phyloP scores from a whole-genome alignment of 2,113 vertebrate species.

The Stigmatopora nigra region DNA sequence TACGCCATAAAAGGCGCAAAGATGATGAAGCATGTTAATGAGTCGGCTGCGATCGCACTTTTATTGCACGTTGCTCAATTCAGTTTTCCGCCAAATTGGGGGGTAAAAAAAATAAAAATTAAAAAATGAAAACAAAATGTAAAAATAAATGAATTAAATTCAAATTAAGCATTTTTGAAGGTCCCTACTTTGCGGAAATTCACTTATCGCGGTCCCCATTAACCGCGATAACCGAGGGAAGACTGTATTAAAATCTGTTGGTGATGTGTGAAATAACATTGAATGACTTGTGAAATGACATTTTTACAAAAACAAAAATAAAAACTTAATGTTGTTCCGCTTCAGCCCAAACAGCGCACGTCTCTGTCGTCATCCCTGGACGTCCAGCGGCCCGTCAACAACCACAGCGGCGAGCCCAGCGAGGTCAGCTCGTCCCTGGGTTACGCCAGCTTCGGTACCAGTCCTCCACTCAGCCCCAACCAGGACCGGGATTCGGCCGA shows the following conservation, averaged over 20 bases:
- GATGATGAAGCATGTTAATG: constrained; percentile 54
- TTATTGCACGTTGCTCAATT: constrained; percentile 1
- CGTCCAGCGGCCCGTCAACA: constrained; percentile 81
- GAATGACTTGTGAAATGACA: too few relatives aligned
- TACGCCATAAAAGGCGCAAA: not conserved
- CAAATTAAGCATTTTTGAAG: too few relatives aligned
- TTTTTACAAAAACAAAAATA: too few relatives aligned
- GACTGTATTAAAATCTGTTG: too few relatives aligned
- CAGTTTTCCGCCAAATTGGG: too few relatives aligned
- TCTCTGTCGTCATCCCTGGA: constrained; percentile 92
- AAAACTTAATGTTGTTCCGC: constrained; percentile 21
- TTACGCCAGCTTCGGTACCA: constrained; percentile 82
- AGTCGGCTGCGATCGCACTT: constrained; percentile 27
- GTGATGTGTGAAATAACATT: too few relatives aligned
- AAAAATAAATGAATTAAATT: too few relatives aligned
- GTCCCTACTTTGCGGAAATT: too few relatives aligned
- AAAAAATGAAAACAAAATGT: too few relatives aligned
- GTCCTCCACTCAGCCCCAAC: constrained; percentile 80
- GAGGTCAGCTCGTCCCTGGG: constrained; percentile 87
- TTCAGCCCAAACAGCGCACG: constrained; percentile 90
- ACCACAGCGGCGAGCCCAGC: constrained; percentile 87
- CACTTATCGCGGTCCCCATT: too few relatives aligned
- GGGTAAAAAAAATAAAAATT: too few relatives aligned
- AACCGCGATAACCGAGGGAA: too few relatives aligned
- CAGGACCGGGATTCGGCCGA: constrained; percentile 72